Evolutionary conservation across 2,113 vertebrate genomes (phyloP).

Genomic region (rat (Rattus norvegicus)): DNA sequence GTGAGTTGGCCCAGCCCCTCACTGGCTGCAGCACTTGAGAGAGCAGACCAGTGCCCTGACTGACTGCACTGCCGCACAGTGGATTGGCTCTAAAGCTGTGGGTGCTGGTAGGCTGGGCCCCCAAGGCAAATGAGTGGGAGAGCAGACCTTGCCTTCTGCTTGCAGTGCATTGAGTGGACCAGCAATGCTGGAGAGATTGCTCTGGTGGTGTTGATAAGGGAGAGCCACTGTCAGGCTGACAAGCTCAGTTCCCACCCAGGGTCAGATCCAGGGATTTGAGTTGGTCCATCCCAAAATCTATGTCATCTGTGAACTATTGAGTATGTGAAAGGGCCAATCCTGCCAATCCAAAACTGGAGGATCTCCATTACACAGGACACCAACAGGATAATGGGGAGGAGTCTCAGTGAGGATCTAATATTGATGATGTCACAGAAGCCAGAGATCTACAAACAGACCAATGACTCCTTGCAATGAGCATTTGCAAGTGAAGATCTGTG

Average conservation of each 20-base stretch:
- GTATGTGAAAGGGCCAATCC: background rate
- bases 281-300: background rate
- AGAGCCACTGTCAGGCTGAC: background rate
- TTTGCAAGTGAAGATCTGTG: background rate
- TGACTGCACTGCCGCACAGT: background rate
- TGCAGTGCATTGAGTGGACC: background rate
- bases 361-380: background rate
- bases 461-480: background rate
- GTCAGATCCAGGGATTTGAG: background rate
- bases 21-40: background rate
- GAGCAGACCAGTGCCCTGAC: background rate
- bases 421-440: background rate
- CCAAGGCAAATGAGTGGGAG: background rate
- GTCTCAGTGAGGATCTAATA: background rate
- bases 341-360: background rate
- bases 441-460: background rate
- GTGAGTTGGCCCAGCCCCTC: background rate
- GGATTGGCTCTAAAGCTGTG: background rate
- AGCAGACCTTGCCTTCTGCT: background rate
- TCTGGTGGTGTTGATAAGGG: background rate
- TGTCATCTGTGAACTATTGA: background rate
- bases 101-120: background rate
- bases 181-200: background rate
- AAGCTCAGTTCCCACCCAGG: background rate
- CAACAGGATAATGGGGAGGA: background rate